Evolutionary conservation across 2,797 vertebrate genomes (phyloP), one percentile per base, ranked within the genome.

Genomic region (Avahi laniger): DNA sequence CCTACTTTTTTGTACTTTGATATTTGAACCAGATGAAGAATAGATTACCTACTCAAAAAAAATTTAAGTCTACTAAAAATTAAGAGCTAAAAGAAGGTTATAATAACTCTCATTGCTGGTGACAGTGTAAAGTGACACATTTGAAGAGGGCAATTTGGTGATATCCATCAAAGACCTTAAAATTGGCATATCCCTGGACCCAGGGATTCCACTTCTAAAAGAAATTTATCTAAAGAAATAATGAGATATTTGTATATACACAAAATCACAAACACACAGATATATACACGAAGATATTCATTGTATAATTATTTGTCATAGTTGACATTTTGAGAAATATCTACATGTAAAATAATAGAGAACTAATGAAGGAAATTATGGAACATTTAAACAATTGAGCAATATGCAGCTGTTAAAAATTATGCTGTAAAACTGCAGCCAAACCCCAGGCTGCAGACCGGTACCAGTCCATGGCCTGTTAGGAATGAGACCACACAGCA

Each of bases 361-460:
- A 89, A 69, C 18, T 12, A 57, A 28, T 82, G 38, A 80, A 95
- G 84, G 24, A 94, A 82, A 86, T 69, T 73, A 91, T 35, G 7
- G 12, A 81, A 35, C 13, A 90, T 82, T 38, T 26, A 80, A 85
- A 93, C 0, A 92, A 69, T 28, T 52, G 46, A 91, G 54, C 9
- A 70, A 72, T 41, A 33, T 41, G 15, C 30, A 96, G 38, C 35
- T 79, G 5, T 94, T 93, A 59, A 93, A 96, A 94, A 92, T 63
- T 80, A 93, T 35, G 12, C 54, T 57, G 54, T 57, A 24, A 26
- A 57, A 26, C 54, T 57, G 3, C 3, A 10, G 54, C 26, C 24
- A 57, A 11, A 9, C 9, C 54, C 54, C 24, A 10, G 54, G 54
- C 24, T 57, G 24, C 54, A 57, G 54, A 26, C 54, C 1, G 1